Base-by-base conservation (phyloP, 2,797 vertebrate species). In the Thaleichthys pacificus region DNA sequence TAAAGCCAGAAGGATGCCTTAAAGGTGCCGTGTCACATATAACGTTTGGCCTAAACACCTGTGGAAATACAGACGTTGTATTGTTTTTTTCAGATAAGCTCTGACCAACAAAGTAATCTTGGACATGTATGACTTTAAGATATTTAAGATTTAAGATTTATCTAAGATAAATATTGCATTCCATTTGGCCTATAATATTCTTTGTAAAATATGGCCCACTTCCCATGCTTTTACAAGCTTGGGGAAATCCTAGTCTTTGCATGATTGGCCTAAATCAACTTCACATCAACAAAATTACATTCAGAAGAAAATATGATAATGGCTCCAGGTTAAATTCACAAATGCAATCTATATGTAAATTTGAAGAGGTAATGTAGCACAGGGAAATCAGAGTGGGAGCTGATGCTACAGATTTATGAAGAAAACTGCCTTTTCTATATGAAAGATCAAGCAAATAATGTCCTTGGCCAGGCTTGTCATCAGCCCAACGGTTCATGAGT, bases 341-440 rank as follows among this genome's bases (percentile, higher is more conserved):
- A 92, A 94, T 91, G 87, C 91, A 94, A 93, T 93, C 91, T 93
- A 93, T 92, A 93, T 94, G 92, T 91, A 93, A 93, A 93, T 94
- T 85, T 70, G 84, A 78, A 80, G 86, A 83, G 72, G 83, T 90
- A 89, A 91, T 88, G 82, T 87, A 85, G 85, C 81, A 88, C 73
- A 70, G 82, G 85, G 86, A 90, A 90, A 91, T 92, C 88, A 92
- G 89, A 87, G 84, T 84, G 76, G 82, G 80, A 80, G 81, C 82
- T 89, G 89, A 91, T 91, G 85, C 84, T 88, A 75, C 81, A 87
- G 82, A 90, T 87, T 89, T 84, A 92, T 93, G 89, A 89, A 91
- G 74, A 86, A 86, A 92, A 87, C 75, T 83, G 61, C 78, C 69
- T 73, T 76, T 77, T 77, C 60, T 71, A 76, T 75, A 82, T 73